Percentiles rank a stretch among this genome's conserved stretches.
These are phyloP conservation scores for Cynodonichthys magdalenae DNA, from an alignment of 2,797 vertebrate genomes.

Conservation along the genomic window DNA sequence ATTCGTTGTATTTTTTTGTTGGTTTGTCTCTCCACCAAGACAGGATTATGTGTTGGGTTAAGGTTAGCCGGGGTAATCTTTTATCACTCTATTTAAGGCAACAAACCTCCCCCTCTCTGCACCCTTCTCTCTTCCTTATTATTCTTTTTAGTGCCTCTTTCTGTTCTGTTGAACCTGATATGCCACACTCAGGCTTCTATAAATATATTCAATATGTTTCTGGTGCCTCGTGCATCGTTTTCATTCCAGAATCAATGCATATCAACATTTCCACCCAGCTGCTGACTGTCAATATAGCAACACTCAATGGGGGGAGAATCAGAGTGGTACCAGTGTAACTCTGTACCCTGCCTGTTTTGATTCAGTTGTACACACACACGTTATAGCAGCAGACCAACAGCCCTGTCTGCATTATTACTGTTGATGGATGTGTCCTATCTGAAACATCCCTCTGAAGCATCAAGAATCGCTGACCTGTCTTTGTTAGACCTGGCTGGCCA, in stretches of 20 bases:
- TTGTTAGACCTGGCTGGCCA: slow-evolving; percentile 75
- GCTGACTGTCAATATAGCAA: slow-evolving; percentile 33
- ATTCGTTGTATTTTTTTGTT: slow-evolving; percentile 12
- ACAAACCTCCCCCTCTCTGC: slow-evolving; percentile 15
- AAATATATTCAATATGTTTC: slow-evolving; percentile 64
- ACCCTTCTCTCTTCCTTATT: neutral
- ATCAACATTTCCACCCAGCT: slow-evolving; percentile 69
- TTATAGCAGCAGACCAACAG: slow-evolving; percentile 44
- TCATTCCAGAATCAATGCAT: slow-evolving; percentile 75
- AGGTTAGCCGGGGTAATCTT: slow-evolving; percentile 44
- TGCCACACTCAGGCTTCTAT: slow-evolving; percentile 42
- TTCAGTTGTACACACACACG: slow-evolving; percentile 19
- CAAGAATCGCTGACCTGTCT: slow-evolving; percentile 72
- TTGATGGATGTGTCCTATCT: slow-evolving; percentile 79
- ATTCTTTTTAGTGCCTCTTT: slow-evolving; percentile 29
- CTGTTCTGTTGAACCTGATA: slow-evolving; percentile 36
- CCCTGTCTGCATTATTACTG: slow-evolving; percentile 66
- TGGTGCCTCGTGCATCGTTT: slow-evolving; percentile 38
- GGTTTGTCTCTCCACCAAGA: slow-evolving; percentile 20
- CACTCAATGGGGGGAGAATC: slow-evolving; percentile 39
- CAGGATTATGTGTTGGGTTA: slow-evolving; percentile 47
- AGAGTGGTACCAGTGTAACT: slow-evolving; percentile 32
- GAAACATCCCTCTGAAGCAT: slow-evolving; percentile 66
- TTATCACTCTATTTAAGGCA: slow-evolving; percentile 57
- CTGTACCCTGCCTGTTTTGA: slow-evolving; percentile 42